Percentiles rank a stretch among this genome's conserved stretches.
phyloP scores from a whole-genome alignment of 2,113 vertebrate species.

The Rhabdornis inornatus region DNA sequence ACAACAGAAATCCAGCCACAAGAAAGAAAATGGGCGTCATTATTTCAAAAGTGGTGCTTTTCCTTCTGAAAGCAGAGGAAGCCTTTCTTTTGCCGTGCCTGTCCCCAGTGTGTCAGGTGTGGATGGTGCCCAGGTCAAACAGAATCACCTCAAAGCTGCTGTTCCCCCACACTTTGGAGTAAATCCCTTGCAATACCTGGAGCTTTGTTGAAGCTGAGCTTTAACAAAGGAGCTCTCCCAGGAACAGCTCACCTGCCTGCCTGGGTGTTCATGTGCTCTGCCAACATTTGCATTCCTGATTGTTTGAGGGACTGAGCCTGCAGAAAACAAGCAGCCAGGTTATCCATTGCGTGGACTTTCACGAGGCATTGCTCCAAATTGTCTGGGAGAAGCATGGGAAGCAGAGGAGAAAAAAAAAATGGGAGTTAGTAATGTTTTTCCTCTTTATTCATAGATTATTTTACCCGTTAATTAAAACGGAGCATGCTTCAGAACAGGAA shows the following conservation, averaged over 20 bases:
- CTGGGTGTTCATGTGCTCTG: background rate
- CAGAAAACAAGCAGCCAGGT: background rate
- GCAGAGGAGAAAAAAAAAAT: background rate
- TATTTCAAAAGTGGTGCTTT: rapidly evolving
- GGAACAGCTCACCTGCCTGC: background rate
- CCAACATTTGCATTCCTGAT: background rate
- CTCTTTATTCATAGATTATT: background rate
- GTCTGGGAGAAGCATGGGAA: background rate
- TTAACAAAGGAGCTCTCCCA: background rate
- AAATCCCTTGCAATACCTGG: background rate
- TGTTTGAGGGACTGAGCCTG: background rate
- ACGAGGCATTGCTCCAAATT: background rate
- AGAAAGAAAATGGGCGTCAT: background rate
- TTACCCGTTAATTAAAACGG: background rate
- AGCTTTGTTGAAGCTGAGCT: background rate
- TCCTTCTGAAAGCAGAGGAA: background rate
- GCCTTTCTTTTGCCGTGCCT: background rate
- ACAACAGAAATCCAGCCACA: background rate
- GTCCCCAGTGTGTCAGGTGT: background rate
- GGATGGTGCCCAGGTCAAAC: background rate
- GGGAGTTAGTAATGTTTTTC: background rate
- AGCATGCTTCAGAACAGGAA: background rate
- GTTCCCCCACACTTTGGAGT: background rate
- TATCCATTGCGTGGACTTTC: rapidly evolving
- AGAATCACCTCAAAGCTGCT: background rate